A percentile compares a stretch with the other conserved stretches of the same genome.
These are phyloP conservation scores for Aethes cnicana DNA, from an alignment of 2,888 invertebrate species.

Conservation along the genomic window DNA sequence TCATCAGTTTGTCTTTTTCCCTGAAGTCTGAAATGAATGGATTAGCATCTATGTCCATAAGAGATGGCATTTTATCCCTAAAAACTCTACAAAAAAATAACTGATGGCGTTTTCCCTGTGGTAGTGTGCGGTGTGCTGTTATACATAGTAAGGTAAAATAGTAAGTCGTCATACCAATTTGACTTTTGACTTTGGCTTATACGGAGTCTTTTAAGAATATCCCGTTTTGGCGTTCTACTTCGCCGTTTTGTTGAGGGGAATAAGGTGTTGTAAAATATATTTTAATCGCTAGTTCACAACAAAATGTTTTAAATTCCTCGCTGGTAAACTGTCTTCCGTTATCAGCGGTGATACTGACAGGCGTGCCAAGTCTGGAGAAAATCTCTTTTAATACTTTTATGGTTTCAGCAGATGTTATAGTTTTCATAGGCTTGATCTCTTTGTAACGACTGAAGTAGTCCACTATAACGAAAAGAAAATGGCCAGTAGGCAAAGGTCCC, in stretches of 20 bases:
- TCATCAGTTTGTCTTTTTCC: too few species aligned
- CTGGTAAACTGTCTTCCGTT: slow-evolving; percentile 39
- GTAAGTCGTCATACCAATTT: slow-evolving; percentile 29
- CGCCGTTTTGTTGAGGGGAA: slow-evolving; percentile 8
- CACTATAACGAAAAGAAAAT: slow-evolving; percentile 34
- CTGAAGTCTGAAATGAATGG: too few species aligned
- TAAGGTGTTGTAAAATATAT: slow-evolving; percentile 1
- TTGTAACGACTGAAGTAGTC: slow-evolving; percentile 28
- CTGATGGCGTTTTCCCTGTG: too few species aligned
- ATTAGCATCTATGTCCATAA: too few species aligned
- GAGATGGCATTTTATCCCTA: too few species aligned
- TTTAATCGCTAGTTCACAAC: neutral
- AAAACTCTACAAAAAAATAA: too few species aligned
- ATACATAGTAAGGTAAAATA: neutral
- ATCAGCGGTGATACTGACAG: slow-evolving; percentile 36
- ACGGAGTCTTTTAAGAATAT: slow-evolving; percentile 37
- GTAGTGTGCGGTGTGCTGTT: too few species aligned
- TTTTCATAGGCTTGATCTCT: slow-evolving; percentile 24
- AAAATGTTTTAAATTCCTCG: slow-evolving; percentile 37
- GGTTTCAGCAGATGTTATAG: neutral
- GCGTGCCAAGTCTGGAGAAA: slow-evolving; percentile 37
- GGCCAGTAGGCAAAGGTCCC: slow-evolving; percentile 34
- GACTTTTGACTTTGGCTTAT: slow-evolving; percentile 33
- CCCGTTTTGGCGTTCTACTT: slow-evolving; percentile 38
- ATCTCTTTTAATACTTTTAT: slow-evolving; percentile 31